These are phyloP conservation scores for Meles meles DNA, from an alignment of 2,113 vertebrate genomes.

Conservation along the genomic window DNA sequence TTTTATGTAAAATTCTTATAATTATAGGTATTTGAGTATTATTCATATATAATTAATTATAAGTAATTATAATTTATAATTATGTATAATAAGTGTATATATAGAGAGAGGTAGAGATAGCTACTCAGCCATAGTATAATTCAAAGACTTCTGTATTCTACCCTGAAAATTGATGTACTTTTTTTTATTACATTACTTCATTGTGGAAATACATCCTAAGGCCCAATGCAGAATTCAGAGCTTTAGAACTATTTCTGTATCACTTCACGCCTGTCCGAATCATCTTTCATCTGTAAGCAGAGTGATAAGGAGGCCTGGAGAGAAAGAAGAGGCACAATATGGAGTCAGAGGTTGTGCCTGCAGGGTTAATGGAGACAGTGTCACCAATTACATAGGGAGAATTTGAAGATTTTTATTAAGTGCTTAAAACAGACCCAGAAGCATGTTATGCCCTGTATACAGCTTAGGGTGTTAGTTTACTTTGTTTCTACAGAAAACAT, in stretches of 20 bases:
- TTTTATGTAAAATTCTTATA: not conserved
- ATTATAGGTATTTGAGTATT: not conserved
- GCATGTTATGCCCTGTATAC: not conserved
- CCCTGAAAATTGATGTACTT: not conserved
- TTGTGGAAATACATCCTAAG: not conserved
- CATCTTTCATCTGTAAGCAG: too few relatives aligned
- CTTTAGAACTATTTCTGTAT: not conserved
- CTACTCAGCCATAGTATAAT: not conserved
- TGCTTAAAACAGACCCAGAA: not conserved
- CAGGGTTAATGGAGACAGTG: too few relatives aligned
- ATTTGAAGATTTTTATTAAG: not conserved
- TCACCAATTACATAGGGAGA: not conserved
- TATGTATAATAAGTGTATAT: not conserved
- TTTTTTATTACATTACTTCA: not conserved
- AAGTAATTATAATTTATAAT: not conserved
- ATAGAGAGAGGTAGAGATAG: not conserved
- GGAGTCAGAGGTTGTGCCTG: not conserved
- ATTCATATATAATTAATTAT: not conserved
- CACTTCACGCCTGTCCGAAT: not conserved
- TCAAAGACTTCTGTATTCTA: not conserved
- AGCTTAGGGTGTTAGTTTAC: not conserved
- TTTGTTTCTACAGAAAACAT: not conserved
- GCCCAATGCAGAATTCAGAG: not conserved
- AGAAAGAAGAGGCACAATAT: not conserved
- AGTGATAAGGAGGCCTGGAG: not conserved